Conservation (phyloP, 2,888 invertebrate genomes). For the Torymus texanus region DNA sequence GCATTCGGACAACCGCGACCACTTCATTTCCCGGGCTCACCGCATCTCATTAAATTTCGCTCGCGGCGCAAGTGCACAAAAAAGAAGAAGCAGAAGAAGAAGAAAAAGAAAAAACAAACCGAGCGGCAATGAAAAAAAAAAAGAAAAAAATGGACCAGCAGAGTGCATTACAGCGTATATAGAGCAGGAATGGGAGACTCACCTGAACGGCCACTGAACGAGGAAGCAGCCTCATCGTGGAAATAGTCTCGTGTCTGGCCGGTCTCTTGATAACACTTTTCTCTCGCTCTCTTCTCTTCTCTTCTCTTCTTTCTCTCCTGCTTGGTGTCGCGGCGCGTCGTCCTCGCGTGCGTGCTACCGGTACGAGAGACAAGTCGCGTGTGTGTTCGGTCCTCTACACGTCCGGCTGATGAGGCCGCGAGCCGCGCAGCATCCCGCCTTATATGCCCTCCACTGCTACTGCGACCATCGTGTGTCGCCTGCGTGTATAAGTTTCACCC, state of each 20-base stretch:
- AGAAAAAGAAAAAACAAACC: not conserved
- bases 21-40: conserved; percentile 31
- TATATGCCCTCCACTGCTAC: conserved; percentile 72
- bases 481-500: conserved; percentile 45
- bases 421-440: conserved; percentile 74
- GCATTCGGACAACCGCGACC: conserved; percentile 1
- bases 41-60: conserved; percentile 38
- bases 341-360: conserved; percentile 61
- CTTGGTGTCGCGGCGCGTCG: conserved; percentile 57
- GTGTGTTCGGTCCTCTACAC: conserved; percentile 65
- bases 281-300: too few relatives aligned
- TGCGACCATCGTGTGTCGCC: conserved; percentile 32
- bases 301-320: not conserved
- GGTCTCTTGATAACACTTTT: not conserved
- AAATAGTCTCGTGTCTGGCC: not conserved
- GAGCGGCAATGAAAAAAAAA: too few relatives aligned
- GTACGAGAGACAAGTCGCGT: conserved; percentile 70
- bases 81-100: not conserved
- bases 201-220: conserved; percentile 63
- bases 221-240: conserved; percentile 66
- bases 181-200: not conserved
- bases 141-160: not conserved
- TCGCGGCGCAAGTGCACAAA: not conserved
- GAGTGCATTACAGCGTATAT: not conserved
- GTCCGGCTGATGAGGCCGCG: conserved; percentile 42